These are phyloP conservation scores for Leucozona laternaria DNA, from an alignment of 2,888 invertebrate species.

Conservation along the genomic window DNA sequence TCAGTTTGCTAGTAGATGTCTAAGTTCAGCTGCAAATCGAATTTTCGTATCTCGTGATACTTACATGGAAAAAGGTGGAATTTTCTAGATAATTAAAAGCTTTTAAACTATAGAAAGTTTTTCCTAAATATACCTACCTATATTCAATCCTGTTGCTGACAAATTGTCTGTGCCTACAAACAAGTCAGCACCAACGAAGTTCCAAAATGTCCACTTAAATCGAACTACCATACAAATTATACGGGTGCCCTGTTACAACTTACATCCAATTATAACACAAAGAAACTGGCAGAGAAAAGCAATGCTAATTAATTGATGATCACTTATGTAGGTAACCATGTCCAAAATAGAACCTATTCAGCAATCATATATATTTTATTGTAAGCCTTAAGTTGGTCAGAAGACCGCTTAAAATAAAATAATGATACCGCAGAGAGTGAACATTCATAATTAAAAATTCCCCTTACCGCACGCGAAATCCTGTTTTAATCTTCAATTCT, in stretches of 20 bases:
- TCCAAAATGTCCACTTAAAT: too few species aligned
- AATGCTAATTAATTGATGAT: neutral
- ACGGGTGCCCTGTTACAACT: neutral
- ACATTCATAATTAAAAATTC: constrained; percentile 16
- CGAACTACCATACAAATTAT: neutral
- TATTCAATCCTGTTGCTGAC: too few species aligned
- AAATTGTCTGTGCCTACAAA: too few species aligned
- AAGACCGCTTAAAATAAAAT: constrained; percentile 1
- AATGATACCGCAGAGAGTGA: neutral
- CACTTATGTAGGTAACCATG: neutral
- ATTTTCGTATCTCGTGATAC: too few species aligned
- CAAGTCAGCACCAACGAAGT: too few species aligned
- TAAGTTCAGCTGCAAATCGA: too few species aligned
- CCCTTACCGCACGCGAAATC: constrained; percentile 27
- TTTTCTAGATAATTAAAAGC: too few species aligned
- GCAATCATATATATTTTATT: neutral
- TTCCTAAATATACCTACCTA: too few species aligned
- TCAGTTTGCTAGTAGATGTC: too few species aligned
- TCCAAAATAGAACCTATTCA: neutral
- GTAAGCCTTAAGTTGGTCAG: neutral
- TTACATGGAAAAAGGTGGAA: too few species aligned
- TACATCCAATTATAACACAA: neutral
- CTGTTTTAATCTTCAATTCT: constrained; percentile 26
- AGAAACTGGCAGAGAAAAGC: neutral
- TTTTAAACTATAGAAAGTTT: too few species aligned